Evolutionary conservation across 1,140 invertebrate species (phyloP).

Genomic region (Halictus rubicundus): DNA sequence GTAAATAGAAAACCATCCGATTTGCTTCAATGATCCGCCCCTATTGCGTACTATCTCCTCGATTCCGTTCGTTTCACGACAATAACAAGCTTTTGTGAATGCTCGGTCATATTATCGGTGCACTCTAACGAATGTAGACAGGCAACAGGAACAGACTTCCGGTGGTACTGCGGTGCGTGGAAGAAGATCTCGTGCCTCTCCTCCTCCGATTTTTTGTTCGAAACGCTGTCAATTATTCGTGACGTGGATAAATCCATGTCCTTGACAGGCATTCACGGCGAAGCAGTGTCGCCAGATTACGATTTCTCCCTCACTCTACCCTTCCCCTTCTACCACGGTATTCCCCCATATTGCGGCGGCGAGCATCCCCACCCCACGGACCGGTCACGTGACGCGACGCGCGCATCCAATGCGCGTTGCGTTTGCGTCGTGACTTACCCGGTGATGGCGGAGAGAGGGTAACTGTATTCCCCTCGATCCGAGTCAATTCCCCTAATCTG

Average conservation of each 20-base stretch:
- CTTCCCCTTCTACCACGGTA: too few relatives aligned
- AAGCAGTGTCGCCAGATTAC: too few relatives aligned
- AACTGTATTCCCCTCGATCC: too few relatives aligned
- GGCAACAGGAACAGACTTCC: slow-evolving; percentile 43
- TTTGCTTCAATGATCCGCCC: slow-evolving; percentile 6
- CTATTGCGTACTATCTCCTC: background rate
- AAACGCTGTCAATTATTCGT: background rate
- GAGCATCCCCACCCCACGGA: too few relatives aligned
- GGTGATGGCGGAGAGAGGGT: too few relatives aligned
- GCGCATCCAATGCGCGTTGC: too few relatives aligned
- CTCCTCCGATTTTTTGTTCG: background rate
- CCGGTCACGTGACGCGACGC: too few relatives aligned
- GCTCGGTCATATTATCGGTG: slow-evolving; percentile 34
- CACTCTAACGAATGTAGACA: slow-evolving; percentile 44
- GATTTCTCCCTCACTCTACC: too few relatives aligned
- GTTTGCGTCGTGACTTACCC: too few relatives aligned
- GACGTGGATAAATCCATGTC: background rate
- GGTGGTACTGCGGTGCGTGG: slow-evolving; percentile 35
- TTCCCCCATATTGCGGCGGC: too few relatives aligned
- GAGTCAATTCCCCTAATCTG: too few relatives aligned
- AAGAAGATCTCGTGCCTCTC: slow-evolving; percentile 14
- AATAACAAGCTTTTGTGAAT: slow-evolving; percentile 33
- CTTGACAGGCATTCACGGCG: background rate
- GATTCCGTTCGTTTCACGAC: slow-evolving; percentile 29
- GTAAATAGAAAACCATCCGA: slow-evolving; percentile 50